Base-by-base conservation (phyloP, 1,140 invertebrate species). In the Melipona quadrifasciata region DNA sequence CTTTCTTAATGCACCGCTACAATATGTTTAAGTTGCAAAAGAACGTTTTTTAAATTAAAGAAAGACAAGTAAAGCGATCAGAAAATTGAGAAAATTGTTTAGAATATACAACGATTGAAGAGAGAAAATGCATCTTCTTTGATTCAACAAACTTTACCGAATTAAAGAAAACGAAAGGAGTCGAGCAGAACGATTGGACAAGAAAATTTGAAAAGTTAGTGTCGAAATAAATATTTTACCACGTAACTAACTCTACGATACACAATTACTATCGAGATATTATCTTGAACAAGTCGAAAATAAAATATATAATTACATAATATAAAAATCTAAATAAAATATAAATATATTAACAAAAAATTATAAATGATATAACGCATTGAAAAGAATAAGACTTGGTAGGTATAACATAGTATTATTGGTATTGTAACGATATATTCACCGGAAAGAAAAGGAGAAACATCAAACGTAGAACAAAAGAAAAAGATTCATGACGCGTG, bases 1-100 rank as follows among this genome's bases (percentile, higher is more conserved):
- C 67, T 80, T 79, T 88, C 76, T 86, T 83, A 79, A 86, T 74
- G 64, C 55, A 77, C 19, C 12, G n/a, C 17, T 53, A 27, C 27
- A 47, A 67, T 73, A 39, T 31, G 64, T 6, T 51, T 8, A 57
- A 47, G 57, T 73, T 57, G 51, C 1, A 47, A 73, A 80, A 81
- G 31, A 53, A 61, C 24, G n/a, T 61, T 11, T 61, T 61, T 4
- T 61, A 58, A 58, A 58, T 24, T 12, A 12, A 58, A 24, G 21
- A n/a, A 61, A n/a, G 24, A 0, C 11, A 58, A 58, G 11, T 58
- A 21, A 24, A 58, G 24, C 21, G 10, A 2, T 58, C 24, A 61
- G 12, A 12, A 61, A n/a, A 21, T 61, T 61, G 24, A 24, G 0
- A 4, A n/a, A n/a, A 61, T 61, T 61, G n/a, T 61, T 61, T 61